A percentile compares a stretch with the other conserved stretches of the same genome.
Conservation (phyloP, 1,140 invertebrate species). For the Psix sp. region DNA sequence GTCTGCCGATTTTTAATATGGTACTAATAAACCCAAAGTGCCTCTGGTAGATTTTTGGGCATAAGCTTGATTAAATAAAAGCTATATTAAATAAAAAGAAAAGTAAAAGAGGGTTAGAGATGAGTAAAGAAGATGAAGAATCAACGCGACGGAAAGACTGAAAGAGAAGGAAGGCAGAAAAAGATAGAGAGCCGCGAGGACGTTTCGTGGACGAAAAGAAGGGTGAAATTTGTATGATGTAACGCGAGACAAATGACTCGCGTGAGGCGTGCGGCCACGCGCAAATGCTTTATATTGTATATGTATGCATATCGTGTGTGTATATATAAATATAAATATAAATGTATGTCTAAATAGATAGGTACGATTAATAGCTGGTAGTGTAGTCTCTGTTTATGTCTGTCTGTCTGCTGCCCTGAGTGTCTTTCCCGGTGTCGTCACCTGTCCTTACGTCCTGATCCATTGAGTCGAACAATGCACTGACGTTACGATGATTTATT, state of each 20-base stretch:
- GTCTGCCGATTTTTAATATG: conserved; percentile 74
- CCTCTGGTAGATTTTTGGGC: conserved; percentile 78
- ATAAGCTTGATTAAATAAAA: conserved; percentile 76
- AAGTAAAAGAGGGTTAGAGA: conserved; percentile 40
- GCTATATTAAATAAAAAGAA: conserved; percentile 62
- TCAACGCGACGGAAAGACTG: conserved; percentile 23
- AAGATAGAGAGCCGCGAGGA: conserved; percentile 41
- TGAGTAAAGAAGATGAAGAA: conserved; percentile 25
- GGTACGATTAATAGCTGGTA: conserved; percentile 71
- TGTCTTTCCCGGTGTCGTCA: conserved; percentile 72
- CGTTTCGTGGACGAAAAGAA: conserved; percentile 42
- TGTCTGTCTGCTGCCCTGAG: conserved; percentile 72
- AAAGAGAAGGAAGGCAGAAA: conserved; percentile 15
- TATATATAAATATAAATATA: conserved; percentile 64
- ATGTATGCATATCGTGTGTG: conserved; percentile 66
- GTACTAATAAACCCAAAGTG: conserved; percentile 78
- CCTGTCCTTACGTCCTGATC: conserved; percentile 46
- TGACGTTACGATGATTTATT: conserved; percentile 36
- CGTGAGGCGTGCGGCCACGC: conserved; percentile 33
- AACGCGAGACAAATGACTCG: conserved; percentile 36
- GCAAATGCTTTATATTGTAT: conserved; percentile 62
- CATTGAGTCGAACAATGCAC: conserved; percentile 27
- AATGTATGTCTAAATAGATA: conserved; percentile 64
- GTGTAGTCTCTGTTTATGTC: conserved; percentile 74
- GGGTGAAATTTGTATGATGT: conserved; percentile 43